A percentile compares a stretch with the other conserved stretches of the same genome.
phyloP scores from a whole-genome alignment of 2,888 invertebrate species.

The Lamproptera curius region DNA sequence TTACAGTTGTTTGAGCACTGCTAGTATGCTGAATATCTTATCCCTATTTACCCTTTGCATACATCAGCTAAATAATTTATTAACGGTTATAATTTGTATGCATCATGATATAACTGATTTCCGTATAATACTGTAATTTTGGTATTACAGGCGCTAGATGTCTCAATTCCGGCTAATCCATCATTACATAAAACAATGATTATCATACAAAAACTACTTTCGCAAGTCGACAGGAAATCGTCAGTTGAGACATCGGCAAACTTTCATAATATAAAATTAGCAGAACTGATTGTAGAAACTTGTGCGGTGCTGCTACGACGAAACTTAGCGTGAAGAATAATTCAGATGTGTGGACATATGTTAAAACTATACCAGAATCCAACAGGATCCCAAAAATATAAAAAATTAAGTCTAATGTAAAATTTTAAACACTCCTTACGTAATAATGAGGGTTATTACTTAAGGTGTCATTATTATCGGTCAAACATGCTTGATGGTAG shows the following conservation, averaged over 20 bases:
- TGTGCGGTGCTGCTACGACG: conserved; percentile 52
- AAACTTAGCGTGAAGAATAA: conserved; percentile 40
- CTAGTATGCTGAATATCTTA: no score
- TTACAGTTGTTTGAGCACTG: no score
- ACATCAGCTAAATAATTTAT: no score
- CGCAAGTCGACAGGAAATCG: conserved; percentile 44
- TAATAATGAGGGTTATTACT: no score
- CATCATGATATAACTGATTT: background rate
- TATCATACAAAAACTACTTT: conserved; percentile 50
- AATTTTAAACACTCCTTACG: no score
- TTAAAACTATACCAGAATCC: no score
- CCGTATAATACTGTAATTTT: background rate
- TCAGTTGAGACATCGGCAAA: conserved; percentile 18
- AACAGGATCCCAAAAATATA: no score
- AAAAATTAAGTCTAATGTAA: no score
- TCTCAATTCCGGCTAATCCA: conserved; percentile 60
- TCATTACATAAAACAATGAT: conserved; percentile 50
- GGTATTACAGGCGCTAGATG: conserved; percentile 52
- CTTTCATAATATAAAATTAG: conserved; percentile 48
- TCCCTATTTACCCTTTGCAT: no score
- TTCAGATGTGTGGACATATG: no score
- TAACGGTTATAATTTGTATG: background rate
- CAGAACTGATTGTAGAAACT: conserved; percentile 55
- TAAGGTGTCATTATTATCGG: no score
- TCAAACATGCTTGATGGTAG: no score